Conservation (phyloP, 1,140 invertebrate species). For the Cydia pomonella region DNA sequence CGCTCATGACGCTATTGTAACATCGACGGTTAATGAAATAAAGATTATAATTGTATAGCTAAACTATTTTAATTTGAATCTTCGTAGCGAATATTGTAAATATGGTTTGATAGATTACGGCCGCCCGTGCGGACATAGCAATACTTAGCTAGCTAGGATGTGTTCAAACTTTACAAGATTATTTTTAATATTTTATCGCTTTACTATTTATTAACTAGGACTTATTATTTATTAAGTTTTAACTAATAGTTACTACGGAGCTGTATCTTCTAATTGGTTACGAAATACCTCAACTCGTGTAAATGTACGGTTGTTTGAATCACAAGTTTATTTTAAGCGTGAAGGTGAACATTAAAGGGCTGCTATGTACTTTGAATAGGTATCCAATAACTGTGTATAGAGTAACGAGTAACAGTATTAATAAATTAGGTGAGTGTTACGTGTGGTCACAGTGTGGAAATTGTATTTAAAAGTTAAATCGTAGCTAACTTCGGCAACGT, state of each 20-base stretch:
- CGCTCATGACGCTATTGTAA: constrained; percentile 34
- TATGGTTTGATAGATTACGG: constrained; percentile 74
- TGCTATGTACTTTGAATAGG: constrained; percentile 40
- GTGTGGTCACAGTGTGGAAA: constrained; percentile 40
- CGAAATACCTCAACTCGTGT: constrained; percentile 42
- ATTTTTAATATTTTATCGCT: constrained; percentile 64
- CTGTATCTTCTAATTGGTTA: constrained; percentile 37
- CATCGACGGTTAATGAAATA: constrained; percentile 52
- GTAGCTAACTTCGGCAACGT: constrained; percentile 25
- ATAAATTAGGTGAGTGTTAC: constrained; percentile 50
- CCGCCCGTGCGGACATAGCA: constrained; percentile 59
- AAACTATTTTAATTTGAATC: constrained; percentile 65
- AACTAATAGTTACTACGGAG: constrained; percentile 39
- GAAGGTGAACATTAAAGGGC: constrained; percentile 34
- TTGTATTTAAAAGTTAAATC: constrained; percentile 29
- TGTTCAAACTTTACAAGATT: constrained; percentile 66
- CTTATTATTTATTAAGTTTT: constrained; percentile 54
- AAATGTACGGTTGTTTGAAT: constrained; percentile 33
- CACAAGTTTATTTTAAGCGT: constrained; percentile 34
- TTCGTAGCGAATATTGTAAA: constrained; percentile 73
- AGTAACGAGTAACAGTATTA: constrained; percentile 69
- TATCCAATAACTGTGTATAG: constrained; percentile 43
- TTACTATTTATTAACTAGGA: constrained; percentile 63
- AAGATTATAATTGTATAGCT: constrained; percentile 68
- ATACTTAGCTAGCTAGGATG: constrained; percentile 71